phyloP scores from a whole-genome alignment of 2,888 invertebrate genomes.

The Dryococelus australis region DNA sequence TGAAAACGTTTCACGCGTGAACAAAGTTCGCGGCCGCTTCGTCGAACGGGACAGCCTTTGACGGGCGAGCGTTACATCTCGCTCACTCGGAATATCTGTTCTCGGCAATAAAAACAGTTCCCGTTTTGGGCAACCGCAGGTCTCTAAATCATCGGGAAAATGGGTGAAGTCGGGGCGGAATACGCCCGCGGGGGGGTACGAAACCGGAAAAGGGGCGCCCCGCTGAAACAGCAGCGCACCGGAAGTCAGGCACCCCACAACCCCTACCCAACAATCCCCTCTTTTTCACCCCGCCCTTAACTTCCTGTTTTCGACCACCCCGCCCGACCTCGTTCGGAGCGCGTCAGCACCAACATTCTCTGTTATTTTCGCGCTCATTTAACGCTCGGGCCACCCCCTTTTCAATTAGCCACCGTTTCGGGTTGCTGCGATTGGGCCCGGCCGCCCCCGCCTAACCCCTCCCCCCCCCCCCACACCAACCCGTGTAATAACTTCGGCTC shows the following conservation, averaged over 20 bases:
- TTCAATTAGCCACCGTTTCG: not conserved
- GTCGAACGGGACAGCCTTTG: too few relatives aligned
- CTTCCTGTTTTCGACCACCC: too few relatives aligned
- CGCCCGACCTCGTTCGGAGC: not conserved
- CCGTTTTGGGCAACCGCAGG: not conserved
- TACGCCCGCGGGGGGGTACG: not conserved
- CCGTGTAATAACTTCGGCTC: not conserved
- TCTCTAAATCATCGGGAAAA: not conserved
- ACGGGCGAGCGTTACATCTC: too few relatives aligned
- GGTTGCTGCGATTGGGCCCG: not conserved
- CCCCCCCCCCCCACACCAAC: too few relatives aligned
- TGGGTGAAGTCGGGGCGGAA: too few relatives aligned
- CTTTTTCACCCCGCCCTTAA: not conserved
- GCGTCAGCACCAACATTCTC: not conserved
- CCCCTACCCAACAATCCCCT: not conserved
- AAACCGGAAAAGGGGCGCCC: not conserved
- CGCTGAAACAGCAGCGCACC: not conserved
- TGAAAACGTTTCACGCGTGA: too few relatives aligned
- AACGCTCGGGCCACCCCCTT: not conserved
- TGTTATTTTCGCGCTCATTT: constrained; percentile 9
- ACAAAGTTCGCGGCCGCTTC: too few relatives aligned
- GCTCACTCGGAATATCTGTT: too few relatives aligned
- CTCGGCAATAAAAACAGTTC: not conserved
- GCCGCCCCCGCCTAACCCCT: not conserved
- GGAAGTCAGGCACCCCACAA: not conserved